Percentiles rank a stretch among this genome's conserved stretches.
Conservation (phyloP, 2,797 vertebrate genomes). For the Argentina silus region DNA sequence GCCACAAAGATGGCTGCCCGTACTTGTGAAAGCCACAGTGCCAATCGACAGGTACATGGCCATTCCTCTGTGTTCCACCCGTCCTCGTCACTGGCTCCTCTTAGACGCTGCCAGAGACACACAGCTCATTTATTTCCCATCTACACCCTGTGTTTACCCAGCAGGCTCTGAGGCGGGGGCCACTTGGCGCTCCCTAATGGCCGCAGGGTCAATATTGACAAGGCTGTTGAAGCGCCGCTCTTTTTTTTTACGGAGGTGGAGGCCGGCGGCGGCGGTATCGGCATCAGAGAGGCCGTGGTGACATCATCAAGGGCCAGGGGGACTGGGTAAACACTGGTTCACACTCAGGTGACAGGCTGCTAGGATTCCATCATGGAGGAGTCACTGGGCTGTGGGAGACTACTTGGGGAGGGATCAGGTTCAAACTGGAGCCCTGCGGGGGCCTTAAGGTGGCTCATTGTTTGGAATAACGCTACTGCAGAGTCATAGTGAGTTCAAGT, state of each 20-base stretch:
- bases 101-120: slow-evolving; percentile 49
- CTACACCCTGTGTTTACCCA: slow-evolving; percentile 58
- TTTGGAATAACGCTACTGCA: slow-evolving; percentile 30
- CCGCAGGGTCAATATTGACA: slow-evolving; percentile 64
- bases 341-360: slow-evolving; percentile 47
- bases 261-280: background rate
- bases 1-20: slow-evolving; percentile 19
- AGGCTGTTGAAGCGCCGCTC: slow-evolving; percentile 10
- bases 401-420: slow-evolving; percentile 41
- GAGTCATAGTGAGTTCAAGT: background rate
- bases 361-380: slow-evolving; percentile 46
- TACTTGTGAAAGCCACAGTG: slow-evolving; percentile 28
- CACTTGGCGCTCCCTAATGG: slow-evolving; percentile 46
- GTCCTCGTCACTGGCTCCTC: slow-evolving; percentile 35
- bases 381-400: slow-evolving; percentile 26
- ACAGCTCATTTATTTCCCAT: slow-evolving; percentile 58
- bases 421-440: slow-evolving; percentile 44
- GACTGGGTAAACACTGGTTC: slow-evolving; percentile 57
- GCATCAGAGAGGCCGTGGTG: slow-evolving; percentile 22
- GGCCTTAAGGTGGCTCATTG: slow-evolving; percentile 37
- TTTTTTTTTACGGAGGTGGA: background rate
- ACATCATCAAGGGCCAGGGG: slow-evolving; percentile 43
- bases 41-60: slow-evolving; percentile 57
- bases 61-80: slow-evolving; percentile 31
- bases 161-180: slow-evolving; percentile 36